phyloP scores from a whole-genome alignment of 2,797 vertebrate species.

The Enteromius radiatus region DNA sequence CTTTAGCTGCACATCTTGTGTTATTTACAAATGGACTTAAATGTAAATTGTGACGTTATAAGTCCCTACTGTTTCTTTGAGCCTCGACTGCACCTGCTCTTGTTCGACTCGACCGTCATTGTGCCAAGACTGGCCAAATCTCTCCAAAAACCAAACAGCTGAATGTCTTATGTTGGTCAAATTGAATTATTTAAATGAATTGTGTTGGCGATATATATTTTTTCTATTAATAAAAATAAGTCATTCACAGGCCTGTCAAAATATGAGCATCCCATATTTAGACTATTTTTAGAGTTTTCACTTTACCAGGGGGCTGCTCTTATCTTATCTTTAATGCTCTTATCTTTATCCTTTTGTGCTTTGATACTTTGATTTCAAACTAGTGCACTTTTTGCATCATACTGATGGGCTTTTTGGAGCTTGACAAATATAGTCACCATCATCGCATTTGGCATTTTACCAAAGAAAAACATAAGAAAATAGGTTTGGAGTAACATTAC shows the following conservation, averaged over 20 bases:
- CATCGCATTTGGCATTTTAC: not conserved
- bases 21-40: slow-evolving; percentile 16
- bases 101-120: slow-evolving; percentile 12
- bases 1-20: slow-evolving; percentile 5
- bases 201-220: not conserved
- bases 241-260: not conserved
- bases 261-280: not conserved
- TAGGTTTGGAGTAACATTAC: not conserved
- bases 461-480: not conserved
- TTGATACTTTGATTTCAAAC: not conserved
- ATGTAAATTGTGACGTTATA: slow-evolving; percentile 16
- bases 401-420: not conserved
- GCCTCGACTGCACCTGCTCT: slow-evolving; percentile 42
- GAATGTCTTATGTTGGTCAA: slow-evolving; percentile 32
- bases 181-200: slow-evolving; percentile 9
- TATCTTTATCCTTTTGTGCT: not conserved
- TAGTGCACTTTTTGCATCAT: not conserved
- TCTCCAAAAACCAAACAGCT: slow-evolving; percentile 34
- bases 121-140: slow-evolving; percentile 35
- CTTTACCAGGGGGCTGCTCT: not conserved
- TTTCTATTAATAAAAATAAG: not conserved
- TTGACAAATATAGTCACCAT: not conserved
- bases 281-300: not conserved
- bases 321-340: not conserved
- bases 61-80: slow-evolving; percentile 16